phyloP scores from a whole-genome alignment of 2,888 invertebrate species.

The Tipula helvola region DNA sequence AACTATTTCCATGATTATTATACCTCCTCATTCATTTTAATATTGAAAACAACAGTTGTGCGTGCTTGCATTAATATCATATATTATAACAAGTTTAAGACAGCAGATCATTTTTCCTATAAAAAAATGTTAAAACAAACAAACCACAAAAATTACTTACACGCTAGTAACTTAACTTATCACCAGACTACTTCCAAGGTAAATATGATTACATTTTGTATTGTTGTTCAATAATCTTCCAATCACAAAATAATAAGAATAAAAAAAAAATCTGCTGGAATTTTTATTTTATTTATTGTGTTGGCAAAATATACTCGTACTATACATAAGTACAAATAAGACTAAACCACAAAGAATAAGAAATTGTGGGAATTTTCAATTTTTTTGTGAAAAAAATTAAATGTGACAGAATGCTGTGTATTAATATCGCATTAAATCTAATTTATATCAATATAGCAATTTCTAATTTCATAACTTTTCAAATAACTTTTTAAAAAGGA shows the following conservation, averaged over 20 bases:
- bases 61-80: background rate
- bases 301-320: background rate
- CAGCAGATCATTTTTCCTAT: background rate
- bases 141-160: background rate
- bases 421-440: background rate
- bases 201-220: background rate
- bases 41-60: background rate
- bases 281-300: background rate
- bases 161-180: background rate
- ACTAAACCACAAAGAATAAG: background rate
- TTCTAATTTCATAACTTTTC: background rate
- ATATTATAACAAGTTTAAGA: background rate
- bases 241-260: background rate
- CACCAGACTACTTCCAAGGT: conserved; percentile 4
- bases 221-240: background rate
- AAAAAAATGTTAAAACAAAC: background rate
- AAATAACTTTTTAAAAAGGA: too few relatives aligned
- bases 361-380: background rate
- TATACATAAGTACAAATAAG: background rate
- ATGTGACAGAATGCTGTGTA: background rate
- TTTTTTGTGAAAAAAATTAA: background rate
- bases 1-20: too few relatives aligned
- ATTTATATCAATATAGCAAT: background rate
- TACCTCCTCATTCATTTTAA: background rate
- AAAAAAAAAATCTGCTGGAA: background rate